Conservation (phyloP, 2,113 vertebrate genomes). For the Pungitius pungitius region DNA sequence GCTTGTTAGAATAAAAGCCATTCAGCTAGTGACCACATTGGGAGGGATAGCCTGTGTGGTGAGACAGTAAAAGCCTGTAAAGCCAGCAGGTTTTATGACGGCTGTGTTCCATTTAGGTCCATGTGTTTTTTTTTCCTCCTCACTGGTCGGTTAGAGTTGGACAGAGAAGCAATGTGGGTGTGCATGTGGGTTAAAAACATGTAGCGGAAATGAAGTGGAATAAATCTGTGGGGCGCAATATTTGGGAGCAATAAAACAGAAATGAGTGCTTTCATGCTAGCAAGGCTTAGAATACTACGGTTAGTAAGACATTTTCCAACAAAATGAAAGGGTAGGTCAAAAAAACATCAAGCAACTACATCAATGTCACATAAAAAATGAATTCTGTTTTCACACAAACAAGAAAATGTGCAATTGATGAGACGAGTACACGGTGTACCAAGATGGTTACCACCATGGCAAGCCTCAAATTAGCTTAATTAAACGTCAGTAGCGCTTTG, state of each 20-base stretch:
- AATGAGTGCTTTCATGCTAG: background rate
- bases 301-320: background rate
- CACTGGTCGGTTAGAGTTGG: background rate
- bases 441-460: background rate
- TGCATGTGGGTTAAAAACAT: background rate
- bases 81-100: background rate
- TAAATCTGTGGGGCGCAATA: background rate
- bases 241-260: conserved; percentile 7
- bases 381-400: background rate
- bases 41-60: background rate
- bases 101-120: background rate
- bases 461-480: background rate
- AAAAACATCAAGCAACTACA: background rate
- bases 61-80: background rate
- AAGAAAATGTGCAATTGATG: background rate
- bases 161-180: background rate
- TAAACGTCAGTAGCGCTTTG: background rate
- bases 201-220: background rate
- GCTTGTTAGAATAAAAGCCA: conserved; percentile 22
- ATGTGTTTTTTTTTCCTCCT: background rate
- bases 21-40: conserved; percentile 12
- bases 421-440: background rate
- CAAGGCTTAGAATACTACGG: background rate
- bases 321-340: background rate
- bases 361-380: background rate